A percentile compares a stretch with the other conserved stretches of the same genome.
Evolutionary conservation across 2,797 vertebrate species (phyloP).

Genomic region (Cynodonichthys magdalenae): DNA sequence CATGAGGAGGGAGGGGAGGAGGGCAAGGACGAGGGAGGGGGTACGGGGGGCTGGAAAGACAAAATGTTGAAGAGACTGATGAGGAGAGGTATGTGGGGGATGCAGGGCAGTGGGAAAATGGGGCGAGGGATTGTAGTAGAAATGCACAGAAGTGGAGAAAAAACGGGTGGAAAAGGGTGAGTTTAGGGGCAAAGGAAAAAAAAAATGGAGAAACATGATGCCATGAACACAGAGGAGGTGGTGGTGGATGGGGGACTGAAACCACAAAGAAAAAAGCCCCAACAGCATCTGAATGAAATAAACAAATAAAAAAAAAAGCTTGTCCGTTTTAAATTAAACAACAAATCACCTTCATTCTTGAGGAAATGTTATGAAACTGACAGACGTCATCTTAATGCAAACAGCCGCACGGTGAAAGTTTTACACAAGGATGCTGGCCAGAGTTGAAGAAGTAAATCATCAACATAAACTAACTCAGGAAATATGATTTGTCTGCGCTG

Average conservation of each 20-base stretch:
- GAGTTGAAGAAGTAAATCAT: slow-evolving; percentile 17
- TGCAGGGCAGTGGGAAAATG: slow-evolving; percentile 34
- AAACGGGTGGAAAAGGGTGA: slow-evolving; percentile 11
- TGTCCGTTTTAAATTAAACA: slow-evolving; percentile 1
- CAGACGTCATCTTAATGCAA: slow-evolving; percentile 4
- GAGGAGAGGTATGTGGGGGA: slow-evolving; percentile 21
- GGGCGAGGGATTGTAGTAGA: slow-evolving; percentile 21
- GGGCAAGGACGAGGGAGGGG: slow-evolving; percentile 12
- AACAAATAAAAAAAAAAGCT: no score
- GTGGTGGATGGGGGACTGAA: background rate
- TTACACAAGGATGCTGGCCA: slow-evolving; percentile 1
- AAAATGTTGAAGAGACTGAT: slow-evolving; percentile 46
- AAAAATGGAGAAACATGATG: slow-evolving; percentile 69
- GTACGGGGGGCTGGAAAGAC: slow-evolving; percentile 21
- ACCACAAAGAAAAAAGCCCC: slow-evolving; percentile 29
- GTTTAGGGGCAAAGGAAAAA: slow-evolving; percentile 64
- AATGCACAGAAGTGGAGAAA: slow-evolving; percentile 42
- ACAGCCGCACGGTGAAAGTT: slow-evolving; percentile 4
- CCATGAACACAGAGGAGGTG: slow-evolving; percentile 39
- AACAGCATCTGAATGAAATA: slow-evolving; percentile 12
- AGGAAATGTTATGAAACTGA: background rate
- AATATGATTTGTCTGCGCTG: slow-evolving; percentile 48
- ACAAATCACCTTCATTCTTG: background rate
- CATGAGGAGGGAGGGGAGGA: slow-evolving; percentile 63
- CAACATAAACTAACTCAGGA: slow-evolving; percentile 17